Evolutionary conservation across 35 echinoderm and acorn worm genomes (phyloP).

Genomic region (Lytechinus variegatus): DNA sequence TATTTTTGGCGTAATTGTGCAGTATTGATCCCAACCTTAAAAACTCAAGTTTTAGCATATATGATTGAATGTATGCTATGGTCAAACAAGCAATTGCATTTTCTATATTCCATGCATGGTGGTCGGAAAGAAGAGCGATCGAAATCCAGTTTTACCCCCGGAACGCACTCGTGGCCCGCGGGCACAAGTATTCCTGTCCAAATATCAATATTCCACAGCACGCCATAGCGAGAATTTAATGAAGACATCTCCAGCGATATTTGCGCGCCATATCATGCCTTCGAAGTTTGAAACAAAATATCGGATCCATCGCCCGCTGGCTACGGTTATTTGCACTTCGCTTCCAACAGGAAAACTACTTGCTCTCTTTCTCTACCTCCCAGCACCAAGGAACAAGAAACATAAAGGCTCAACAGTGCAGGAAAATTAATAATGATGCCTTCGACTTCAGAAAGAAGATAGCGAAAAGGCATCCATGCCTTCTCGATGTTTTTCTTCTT

Average conservation of each 20-base stretch:
- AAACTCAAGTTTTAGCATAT: not conserved
- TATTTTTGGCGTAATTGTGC: not conserved
- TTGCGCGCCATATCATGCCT: constrained; percentile 47
- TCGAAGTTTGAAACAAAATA: constrained; percentile 51
- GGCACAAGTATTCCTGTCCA: constrained; percentile 37
- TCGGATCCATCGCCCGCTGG: constrained; percentile 21
- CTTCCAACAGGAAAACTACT: constrained; percentile 40
- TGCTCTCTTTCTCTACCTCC: constrained; percentile 14
- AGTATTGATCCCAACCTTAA: not conserved
- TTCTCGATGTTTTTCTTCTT: constrained; percentile 40
- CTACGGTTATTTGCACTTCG: constrained; percentile 55
- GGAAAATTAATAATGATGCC: constrained; percentile 14
- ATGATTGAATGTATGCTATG: not conserved
- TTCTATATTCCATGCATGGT: constrained; percentile 13
- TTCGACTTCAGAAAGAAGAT: not conserved
- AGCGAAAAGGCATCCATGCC: not conserved
- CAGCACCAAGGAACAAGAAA: not conserved
- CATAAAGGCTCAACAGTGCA: constrained; percentile 4
- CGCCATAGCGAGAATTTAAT: constrained; percentile 47
- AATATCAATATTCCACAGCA: constrained; percentile 51
- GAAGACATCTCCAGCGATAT: constrained; percentile 24
- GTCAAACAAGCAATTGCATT: constrained; percentile 12
- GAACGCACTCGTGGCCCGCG: constrained; percentile 21
- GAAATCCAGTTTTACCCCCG: not conserved
- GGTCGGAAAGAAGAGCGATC: not conserved